Percentiles rank a stretch among this genome's conserved stretches.
Conservation (phyloP, 2,113 vertebrate species). For the Xenopus borealis region DNA sequence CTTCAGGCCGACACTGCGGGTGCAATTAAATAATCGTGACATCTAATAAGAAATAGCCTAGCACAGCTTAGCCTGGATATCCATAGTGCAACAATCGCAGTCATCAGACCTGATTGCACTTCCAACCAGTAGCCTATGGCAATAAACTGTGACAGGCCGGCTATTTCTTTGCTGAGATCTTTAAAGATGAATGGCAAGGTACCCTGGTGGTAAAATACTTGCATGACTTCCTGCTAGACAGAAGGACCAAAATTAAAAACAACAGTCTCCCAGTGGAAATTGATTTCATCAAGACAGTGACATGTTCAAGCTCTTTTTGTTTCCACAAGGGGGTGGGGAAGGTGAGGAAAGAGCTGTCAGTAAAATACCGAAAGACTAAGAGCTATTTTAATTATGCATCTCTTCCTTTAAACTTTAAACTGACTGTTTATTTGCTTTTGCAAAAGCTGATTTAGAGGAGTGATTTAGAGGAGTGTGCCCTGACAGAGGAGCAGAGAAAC, state of each 20-base stretch:
- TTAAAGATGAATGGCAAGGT: slow-evolving; percentile 20
- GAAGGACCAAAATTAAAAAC: slow-evolving; percentile 24
- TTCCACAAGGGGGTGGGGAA: not conserved
- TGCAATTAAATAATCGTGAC: too few species aligned
- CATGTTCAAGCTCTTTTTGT: slow-evolving; percentile 15
- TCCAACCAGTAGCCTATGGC: slow-evolving; percentile 20
- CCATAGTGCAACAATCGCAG: too few species aligned
- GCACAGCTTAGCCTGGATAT: too few species aligned
- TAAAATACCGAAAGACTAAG: slow-evolving; percentile 6
- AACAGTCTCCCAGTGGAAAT: slow-evolving; percentile 11
- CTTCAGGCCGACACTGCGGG: too few species aligned
- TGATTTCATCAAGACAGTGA: slow-evolving; percentile 26
- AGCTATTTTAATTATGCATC: slow-evolving; percentile 23
- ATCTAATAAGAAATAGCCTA: too few species aligned
- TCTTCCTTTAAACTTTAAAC: not conserved
- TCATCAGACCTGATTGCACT: not conserved
- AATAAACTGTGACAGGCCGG: slow-evolving; percentile 13
- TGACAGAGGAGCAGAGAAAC: slow-evolving; percentile 14
- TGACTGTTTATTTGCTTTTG: slow-evolving; percentile 11
- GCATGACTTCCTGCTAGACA: slow-evolving; percentile 18
- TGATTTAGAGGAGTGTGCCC: slow-evolving; percentile 19
- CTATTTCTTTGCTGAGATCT: slow-evolving; percentile 19
- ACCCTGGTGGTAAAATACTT: slow-evolving; percentile 15
- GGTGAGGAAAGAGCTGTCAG: slow-evolving; percentile 23
- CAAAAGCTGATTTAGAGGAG: slow-evolving; percentile 7